Evolutionary conservation across 1,140 invertebrate species (phyloP).

Genomic region (Ectropis grisescens): DNA sequence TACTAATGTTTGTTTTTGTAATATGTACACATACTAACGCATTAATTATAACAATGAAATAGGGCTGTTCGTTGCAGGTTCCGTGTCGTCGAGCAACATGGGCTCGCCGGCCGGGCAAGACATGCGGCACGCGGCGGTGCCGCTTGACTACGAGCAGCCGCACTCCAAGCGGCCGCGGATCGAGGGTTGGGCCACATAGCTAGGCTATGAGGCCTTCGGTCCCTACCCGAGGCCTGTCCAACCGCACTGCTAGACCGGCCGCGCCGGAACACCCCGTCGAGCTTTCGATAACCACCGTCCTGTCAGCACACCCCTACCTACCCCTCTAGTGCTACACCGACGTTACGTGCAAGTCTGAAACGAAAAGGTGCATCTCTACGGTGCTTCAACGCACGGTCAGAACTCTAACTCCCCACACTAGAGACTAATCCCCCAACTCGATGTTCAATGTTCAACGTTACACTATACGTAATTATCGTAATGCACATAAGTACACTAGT

Average conservation of each 20-base stretch:
- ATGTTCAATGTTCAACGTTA: constrained; percentile 36
- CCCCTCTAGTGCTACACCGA: constrained; percentile 7
- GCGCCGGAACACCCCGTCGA: constrained; percentile 21
- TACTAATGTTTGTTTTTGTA: too few relatives aligned
- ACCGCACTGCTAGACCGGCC: constrained; percentile 45
- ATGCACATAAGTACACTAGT: constrained; percentile 51
- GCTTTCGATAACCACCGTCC: constrained; percentile 28
- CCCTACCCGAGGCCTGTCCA: constrained; percentile 57
- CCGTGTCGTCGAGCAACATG: constrained; percentile 83
- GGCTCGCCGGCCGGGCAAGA: constrained; percentile 77
- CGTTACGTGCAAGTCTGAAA: constrained; percentile 20
- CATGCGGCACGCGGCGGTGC: constrained; percentile 67
- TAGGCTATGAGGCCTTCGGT: constrained; percentile 65
- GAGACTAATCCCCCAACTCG: too few relatives aligned
- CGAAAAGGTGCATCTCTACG: constrained; percentile 29
- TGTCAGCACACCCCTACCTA: constrained; percentile 7
- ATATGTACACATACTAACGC: too few relatives aligned
- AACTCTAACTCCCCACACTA: too few relatives aligned
- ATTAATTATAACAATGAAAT: too few relatives aligned
- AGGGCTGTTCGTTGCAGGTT: too few relatives aligned
- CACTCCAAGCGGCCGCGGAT: constrained; percentile 86
- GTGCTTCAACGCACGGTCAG: constrained; percentile 40
- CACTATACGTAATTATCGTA: constrained; percentile 55
- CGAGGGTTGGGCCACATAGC: constrained; percentile 90
- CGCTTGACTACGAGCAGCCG: constrained; percentile 84